phyloP scores from a whole-genome alignment of 2,888 invertebrate genomes.

The Nineta flava region DNA sequence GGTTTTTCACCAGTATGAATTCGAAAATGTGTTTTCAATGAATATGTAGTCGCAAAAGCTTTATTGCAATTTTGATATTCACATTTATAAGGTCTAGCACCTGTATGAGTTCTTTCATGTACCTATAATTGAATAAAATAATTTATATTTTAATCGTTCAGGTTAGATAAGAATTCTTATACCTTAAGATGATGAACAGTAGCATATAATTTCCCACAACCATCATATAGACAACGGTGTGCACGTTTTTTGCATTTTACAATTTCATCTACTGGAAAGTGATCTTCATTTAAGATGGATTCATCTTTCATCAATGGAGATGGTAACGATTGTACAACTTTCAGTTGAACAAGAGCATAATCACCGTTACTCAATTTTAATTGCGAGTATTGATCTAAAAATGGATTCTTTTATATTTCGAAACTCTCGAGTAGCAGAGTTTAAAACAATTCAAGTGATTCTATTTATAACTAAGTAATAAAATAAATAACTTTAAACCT shows the following conservation, averaged over 20 bases:
- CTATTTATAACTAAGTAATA: too few species aligned
- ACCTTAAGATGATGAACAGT: conserved; percentile 34
- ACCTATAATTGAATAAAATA: conserved; percentile 24
- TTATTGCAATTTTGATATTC: conserved; percentile 30
- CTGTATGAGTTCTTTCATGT: conserved; percentile 34
- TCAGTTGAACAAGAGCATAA: background rate
- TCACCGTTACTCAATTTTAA: background rate
- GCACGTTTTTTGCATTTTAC: conserved; percentile 19
- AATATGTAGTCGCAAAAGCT: conserved; percentile 34
- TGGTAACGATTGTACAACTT: background rate
- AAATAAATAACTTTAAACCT: background rate
- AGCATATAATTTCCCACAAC: conserved; percentile 32
- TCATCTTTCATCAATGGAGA: background rate
- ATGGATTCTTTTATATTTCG: background rate
- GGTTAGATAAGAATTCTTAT: conserved; percentile 13
- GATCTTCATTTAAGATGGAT: background rate
- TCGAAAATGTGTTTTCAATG: conserved; percentile 32
- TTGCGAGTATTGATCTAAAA: background rate
- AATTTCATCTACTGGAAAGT: conserved; percentile 2
- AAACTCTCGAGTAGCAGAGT: background rate
- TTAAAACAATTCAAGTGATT: too few species aligned
- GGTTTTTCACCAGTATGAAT: conserved; percentile 34
- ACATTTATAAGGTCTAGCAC: conserved; percentile 32
- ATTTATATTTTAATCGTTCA: background rate
- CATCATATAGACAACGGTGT: conserved; percentile 28